phyloP scores from a whole-genome alignment of 2,113 vertebrate species.

The Mastomys natalensis region DNA sequence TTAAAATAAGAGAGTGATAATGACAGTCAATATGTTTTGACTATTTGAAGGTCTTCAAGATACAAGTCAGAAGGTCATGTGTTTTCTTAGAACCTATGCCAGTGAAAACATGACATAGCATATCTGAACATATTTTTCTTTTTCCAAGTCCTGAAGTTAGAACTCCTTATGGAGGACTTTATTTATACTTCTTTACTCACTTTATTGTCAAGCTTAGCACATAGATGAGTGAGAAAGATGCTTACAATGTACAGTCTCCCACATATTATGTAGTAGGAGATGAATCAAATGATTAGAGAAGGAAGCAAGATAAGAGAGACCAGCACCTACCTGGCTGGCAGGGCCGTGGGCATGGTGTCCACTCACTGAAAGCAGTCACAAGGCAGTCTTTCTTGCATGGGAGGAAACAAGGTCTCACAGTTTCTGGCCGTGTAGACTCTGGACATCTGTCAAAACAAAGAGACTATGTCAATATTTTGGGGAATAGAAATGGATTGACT shows the following conservation, averaged over 20 bases:
- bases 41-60: not conserved
- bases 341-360: slow-evolving; percentile 91
- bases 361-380: slow-evolving; percentile 97
- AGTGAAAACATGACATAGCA: not conserved
- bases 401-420: slow-evolving; percentile 89
- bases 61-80: not conserved
- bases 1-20: not conserved
- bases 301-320: not conserved
- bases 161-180: not conserved
- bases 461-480: slow-evolving; percentile 40
- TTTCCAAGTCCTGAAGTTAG: not conserved
- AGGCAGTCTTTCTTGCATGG: slow-evolving; percentile 94
- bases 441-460: slow-evolving; percentile 90
- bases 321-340: slow-evolving; percentile 91
- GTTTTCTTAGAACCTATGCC: too few species aligned
- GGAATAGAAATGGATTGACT: not conserved
- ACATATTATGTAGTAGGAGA: not conserved
- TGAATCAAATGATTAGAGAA: not conserved
- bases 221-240: not conserved
- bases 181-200: not conserved
- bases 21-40: too few species aligned
- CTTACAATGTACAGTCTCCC: not conserved
- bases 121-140: not conserved
- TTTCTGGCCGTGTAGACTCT: slow-evolving; percentile 92
- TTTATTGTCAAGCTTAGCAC: not conserved